Evolutionary conservation across 2,888 invertebrate species (phyloP).

Genomic region (Drosophila setosimentum): DNA sequence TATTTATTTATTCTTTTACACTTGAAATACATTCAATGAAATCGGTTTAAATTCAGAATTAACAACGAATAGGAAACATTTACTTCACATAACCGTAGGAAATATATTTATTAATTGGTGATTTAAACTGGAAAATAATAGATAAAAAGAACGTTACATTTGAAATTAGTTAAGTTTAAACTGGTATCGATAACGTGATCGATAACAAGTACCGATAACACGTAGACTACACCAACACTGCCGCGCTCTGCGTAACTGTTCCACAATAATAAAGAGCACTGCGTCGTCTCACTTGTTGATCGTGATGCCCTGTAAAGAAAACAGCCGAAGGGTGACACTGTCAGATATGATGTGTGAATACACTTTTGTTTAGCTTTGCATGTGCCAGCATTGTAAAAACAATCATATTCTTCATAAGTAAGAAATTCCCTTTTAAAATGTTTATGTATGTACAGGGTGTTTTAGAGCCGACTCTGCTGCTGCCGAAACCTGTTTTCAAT

Average conservation of each 20-base stretch:
- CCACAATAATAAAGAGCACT: conserved; percentile 2
- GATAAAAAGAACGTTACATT: not conserved
- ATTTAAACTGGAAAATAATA: not conserved
- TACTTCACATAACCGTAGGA: not conserved
- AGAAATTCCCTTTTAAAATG: not conserved
- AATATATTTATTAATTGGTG: not conserved
- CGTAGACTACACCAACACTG: conserved; percentile 33
- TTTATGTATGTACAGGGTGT: conserved; percentile 25
- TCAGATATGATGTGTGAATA: not conserved
- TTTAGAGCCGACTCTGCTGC: not conserved
- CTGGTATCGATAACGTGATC: conserved; percentile 13
- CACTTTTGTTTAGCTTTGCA: not conserved
- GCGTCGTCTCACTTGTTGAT: conserved; percentile 23
- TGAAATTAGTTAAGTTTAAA: not conserved
- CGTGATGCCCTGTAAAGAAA: conserved; percentile 2
- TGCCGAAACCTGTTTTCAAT: not conserved
- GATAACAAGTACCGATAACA: conserved; percentile 11
- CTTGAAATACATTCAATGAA: not conserved
- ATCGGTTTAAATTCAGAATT: not conserved
- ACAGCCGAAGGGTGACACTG: not conserved
- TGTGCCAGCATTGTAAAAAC: not conserved
- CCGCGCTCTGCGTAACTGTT: conserved; percentile 4
- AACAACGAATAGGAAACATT: not conserved
- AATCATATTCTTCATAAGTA: not conserved
- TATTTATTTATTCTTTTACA: not conserved